phyloP scores from a whole-genome alignment of 1,140 invertebrate species.

The Cydia fagiglandana region DNA sequence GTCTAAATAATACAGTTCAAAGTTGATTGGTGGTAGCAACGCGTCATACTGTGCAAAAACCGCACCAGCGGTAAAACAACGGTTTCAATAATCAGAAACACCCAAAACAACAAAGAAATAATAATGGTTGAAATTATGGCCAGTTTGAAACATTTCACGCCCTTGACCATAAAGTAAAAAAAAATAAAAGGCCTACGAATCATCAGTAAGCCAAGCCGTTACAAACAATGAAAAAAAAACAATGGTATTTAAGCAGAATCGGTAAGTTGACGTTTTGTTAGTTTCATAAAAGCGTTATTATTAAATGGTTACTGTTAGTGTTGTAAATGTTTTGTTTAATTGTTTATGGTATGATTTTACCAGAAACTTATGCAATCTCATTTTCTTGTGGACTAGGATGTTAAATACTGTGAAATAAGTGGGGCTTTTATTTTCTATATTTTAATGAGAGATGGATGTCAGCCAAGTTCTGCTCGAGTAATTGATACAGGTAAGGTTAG shows the following conservation, averaged over 20 bases:
- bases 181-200: neutral
- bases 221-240: neutral
- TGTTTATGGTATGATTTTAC: neutral
- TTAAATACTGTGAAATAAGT: too few relatives aligned
- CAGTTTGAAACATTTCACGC: neutral
- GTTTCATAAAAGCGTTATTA: constrained; percentile 12
- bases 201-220: neutral
- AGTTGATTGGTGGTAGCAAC: neutral
- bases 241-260: constrained; percentile 1
- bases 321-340: constrained; percentile 6
- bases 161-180: constrained; percentile 2
- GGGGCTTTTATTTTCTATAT: too few relatives aligned
- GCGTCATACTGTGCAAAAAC: constrained; percentile 11
- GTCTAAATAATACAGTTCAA: neutral
- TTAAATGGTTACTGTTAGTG: neutral
- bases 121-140: too few relatives aligned
- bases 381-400: neutral
- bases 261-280: constrained; percentile 7
- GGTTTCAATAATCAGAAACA: constrained; percentile 13
- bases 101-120: neutral
- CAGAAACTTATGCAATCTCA: constrained; percentile 9
- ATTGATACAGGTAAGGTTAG: too few relatives aligned
- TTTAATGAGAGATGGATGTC: too few relatives aligned
- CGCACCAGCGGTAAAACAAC: constrained; percentile 1
- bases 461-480: too few relatives aligned